Conservation (phyloP, 2,888 invertebrate species). For the Pyralis farinalis region DNA sequence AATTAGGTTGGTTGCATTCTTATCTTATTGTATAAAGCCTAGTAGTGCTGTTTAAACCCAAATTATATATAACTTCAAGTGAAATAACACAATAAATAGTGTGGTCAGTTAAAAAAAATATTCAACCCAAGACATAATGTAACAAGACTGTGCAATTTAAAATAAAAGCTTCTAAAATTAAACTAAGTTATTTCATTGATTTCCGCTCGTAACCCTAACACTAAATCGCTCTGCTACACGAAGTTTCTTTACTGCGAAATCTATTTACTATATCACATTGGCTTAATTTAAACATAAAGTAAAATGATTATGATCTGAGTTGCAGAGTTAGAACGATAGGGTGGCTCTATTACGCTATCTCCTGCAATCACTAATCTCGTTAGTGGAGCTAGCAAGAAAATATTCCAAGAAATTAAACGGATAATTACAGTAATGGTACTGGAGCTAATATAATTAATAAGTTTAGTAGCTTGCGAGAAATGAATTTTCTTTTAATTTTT, state of each 20-base stretch:
- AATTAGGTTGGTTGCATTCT: no score
- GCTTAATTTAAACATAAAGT: conserved; percentile 48
- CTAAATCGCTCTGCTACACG: conserved; percentile 3
- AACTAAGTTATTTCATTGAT: no score
- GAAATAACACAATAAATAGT: no score
- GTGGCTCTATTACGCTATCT: conserved; percentile 29
- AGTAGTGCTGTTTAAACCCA: no score
- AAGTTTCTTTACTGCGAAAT: conserved; percentile 10
- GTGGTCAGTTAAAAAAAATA: no score
- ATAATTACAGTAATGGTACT: conserved; percentile 52
- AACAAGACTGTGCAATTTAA: no score
- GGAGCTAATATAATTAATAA: conserved; percentile 39
- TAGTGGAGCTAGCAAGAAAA: conserved; percentile 52
- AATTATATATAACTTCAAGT: no score
- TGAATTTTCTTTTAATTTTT: background rate
- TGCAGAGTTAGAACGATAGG: conserved; percentile 33
- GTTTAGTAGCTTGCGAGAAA: background rate
- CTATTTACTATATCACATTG: conserved; percentile 24
- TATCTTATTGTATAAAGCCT: no score
- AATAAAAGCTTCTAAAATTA: no score
- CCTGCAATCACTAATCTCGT: conserved; percentile 59
- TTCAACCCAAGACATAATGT: no score
- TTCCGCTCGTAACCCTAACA: no score
- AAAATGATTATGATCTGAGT: conserved; percentile 55
- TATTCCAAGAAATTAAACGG: conserved; percentile 60